Percentiles rank a stretch among this genome's conserved stretches.
Conservation (phyloP, 2,888 invertebrate genomes). For the Taphrorychus bicolor region DNA sequence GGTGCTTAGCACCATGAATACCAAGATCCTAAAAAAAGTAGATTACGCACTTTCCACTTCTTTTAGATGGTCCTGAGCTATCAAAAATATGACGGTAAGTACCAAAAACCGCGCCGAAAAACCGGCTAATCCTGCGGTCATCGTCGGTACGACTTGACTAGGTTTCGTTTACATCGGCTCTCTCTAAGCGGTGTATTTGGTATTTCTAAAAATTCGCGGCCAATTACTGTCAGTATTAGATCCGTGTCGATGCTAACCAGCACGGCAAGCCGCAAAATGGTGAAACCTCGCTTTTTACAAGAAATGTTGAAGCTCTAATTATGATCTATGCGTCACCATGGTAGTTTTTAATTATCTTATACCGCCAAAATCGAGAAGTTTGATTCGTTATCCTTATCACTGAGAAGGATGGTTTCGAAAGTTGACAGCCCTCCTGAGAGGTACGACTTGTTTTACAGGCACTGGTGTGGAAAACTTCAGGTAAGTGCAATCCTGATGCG, state of each 20-base stretch:
- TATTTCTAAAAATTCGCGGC: conserved; percentile 47
- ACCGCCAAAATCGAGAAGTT: neutral
- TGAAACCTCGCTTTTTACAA: neutral
- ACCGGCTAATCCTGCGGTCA: neutral
- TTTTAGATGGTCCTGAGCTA: too few species aligned
- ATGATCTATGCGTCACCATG: too few species aligned
- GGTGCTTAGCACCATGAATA: too few species aligned
- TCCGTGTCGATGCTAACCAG: conserved; percentile 39
- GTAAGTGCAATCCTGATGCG: conserved; percentile 14
- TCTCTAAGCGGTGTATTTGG: conserved; percentile 29
- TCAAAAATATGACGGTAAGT: too few species aligned
- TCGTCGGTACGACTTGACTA: conserved; percentile 11
- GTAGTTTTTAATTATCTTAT: too few species aligned
- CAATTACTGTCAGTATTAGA: conserved; percentile 46
- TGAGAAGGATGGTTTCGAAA: conserved; percentile 19
- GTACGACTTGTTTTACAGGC: conserved; percentile 34
- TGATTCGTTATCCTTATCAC: neutral
- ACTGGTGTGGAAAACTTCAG: conserved; percentile 29
- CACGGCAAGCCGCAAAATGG: conserved; percentile 20
- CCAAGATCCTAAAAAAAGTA: too few species aligned
- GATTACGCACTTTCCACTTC: too few species aligned
- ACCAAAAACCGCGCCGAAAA: neutral
- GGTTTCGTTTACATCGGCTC: conserved; percentile 33
- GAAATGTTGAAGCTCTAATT: too few species aligned
- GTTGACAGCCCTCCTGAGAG: neutral